A percentile compares a stretch with the other conserved stretches of the same genome.
Conservation (phyloP, 2,113 vertebrate genomes). For the Prunella fulvescens region DNA sequence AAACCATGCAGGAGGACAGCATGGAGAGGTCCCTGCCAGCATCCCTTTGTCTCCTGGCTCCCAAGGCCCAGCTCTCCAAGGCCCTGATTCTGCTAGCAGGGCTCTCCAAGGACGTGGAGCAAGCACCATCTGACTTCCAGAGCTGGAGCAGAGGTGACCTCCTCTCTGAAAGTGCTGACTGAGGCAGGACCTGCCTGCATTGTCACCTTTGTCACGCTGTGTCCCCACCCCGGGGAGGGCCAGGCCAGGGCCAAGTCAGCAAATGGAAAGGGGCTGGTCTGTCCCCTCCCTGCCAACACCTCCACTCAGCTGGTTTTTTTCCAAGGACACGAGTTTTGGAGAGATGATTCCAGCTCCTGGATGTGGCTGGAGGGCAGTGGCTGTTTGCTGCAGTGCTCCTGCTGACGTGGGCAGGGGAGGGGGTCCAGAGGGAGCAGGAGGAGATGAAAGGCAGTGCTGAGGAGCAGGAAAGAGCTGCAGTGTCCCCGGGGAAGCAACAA, state of each 20-base stretch:
- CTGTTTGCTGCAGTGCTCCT: background rate
- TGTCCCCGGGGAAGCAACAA: background rate
- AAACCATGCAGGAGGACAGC: background rate
- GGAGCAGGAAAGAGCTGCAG: background rate
- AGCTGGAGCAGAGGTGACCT: slow-evolving; percentile 29
- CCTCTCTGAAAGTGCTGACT: background rate
- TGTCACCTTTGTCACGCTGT: slow-evolving; percentile 18
- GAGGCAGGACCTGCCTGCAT: background rate
- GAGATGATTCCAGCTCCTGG: background rate
- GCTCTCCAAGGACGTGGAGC: background rate
- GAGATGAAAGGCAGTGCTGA: background rate
- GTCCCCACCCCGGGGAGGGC: background rate
- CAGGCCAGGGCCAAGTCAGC: background rate
- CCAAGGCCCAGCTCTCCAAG: rapidly evolving
- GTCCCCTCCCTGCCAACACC: background rate
- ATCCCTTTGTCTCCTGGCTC: background rate
- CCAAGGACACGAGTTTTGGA: background rate
- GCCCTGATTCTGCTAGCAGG: background rate
- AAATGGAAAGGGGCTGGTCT: background rate
- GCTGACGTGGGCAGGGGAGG: background rate
- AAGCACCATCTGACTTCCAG: background rate
- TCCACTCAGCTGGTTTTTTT: background rate
- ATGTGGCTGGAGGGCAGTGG: background rate
- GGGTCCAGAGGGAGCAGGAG: background rate
- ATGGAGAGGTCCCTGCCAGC: background rate